These are phyloP conservation scores for Dromius quadrimaculatus DNA, from an alignment of 2,888 invertebrate species.

Conservation along the genomic window DNA sequence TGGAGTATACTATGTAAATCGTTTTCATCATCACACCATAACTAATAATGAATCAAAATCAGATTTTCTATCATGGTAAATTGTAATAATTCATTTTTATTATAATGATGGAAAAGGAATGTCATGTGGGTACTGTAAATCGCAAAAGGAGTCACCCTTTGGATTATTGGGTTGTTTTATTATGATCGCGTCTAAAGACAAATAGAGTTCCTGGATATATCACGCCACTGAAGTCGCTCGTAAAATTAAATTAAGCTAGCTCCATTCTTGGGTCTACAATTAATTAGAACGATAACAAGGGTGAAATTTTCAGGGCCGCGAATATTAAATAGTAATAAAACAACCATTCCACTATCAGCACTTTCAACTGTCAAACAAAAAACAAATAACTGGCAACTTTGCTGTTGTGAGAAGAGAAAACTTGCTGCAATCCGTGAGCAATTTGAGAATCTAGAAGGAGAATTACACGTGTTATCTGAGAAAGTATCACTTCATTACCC, in stretches of 20 bases:
- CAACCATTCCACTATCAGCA: conserved; percentile 19
- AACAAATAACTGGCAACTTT: conserved; percentile 3
- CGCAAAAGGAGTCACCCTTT: too few relatives aligned
- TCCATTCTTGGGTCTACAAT: conserved; percentile 7
- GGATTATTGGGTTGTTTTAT: too few relatives aligned
- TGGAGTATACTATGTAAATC: too few relatives aligned
- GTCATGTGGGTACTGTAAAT: too few relatives aligned
- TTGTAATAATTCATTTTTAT: too few relatives aligned
- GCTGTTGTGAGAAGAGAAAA: not conserved
- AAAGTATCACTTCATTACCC: conserved; percentile 34
- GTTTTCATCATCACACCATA: too few relatives aligned
- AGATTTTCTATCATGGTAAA: too few relatives aligned
- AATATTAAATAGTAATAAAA: conserved; percentile 25
- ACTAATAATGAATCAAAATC: too few relatives aligned
- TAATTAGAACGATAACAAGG: conserved; percentile 27
- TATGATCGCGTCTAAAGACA: too few relatives aligned
- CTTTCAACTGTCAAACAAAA: conserved; percentile 17
- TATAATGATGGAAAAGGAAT: too few relatives aligned
- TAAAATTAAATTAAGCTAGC: conserved; percentile 13
- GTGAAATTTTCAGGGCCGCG: conserved; percentile 22
- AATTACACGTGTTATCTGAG: conserved; percentile 31
- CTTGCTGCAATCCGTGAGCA: not conserved
- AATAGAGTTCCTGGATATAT: too few relatives aligned
- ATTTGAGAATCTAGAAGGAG: conserved; percentile 12
- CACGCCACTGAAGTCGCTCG: conserved; percentile 2